Base-by-base conservation (phyloP, 2,888 invertebrate species). In the Camptogramma bilineatum region DNA sequence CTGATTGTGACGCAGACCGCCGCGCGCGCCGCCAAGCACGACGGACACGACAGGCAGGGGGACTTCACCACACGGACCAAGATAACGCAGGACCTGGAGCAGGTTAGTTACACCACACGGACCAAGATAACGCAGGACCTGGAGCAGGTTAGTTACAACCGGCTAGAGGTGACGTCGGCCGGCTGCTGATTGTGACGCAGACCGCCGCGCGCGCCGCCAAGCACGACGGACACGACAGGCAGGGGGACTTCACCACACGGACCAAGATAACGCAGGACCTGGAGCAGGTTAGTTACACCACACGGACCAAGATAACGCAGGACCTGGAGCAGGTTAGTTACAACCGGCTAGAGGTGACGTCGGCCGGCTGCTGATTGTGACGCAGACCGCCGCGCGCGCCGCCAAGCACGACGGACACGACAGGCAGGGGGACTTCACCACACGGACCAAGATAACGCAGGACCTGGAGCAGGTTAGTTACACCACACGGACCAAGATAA, bases 171-270 rank as follows among this genome's bases (percentile, higher is more conserved):
- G 98, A 98, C 85, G 95, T 99, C 62, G 98, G 98, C 78, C 97
- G 98, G 80, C 94, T 99, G 80, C 94, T 99, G 67, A 99, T 99
- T 80, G 98, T 99, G 71, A 98, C 99, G 42, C 99, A 99, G 94
- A 80, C 86, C 1, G 70, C 80, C 3, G 81, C 81, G 84, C 80
- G 88, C 9, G 75, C 93, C 77, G 80, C 78, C 66, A 83, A 83
- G 28, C 90, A 90, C 75, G 90, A 90, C 77, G 87, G 96, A 73
- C 98, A 98, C 85, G 99, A 99, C 92, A 95, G 91, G 13, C 91
- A 91, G 78, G 98, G 98, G 0, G 98, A 98, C 82, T 97, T 95
- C 95, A 96, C 95, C 67, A 97, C 97, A 0, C 94, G 99, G 70
- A 97, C 98, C 46, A 99, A 99, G 94, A 98, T 99, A 91, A 97